phyloP scores from a whole-genome alignment of 2,113 vertebrate species.

The Lynx canadensis region DNA sequence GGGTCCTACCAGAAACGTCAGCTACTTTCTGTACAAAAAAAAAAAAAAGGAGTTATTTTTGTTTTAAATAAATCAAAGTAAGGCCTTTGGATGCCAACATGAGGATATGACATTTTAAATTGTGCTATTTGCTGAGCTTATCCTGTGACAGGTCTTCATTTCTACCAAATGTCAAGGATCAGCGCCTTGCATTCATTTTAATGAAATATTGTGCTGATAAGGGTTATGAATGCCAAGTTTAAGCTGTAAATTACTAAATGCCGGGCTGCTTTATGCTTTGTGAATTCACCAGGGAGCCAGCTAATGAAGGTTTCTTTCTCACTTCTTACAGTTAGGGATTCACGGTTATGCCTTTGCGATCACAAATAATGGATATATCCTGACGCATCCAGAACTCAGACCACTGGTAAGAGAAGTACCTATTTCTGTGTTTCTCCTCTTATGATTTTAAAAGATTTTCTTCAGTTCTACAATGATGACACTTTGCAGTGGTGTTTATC shows the following conservation, averaged over 20 bases:
- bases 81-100: conserved; percentile 7
- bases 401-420: conserved; percentile 92
- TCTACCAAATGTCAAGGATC: conserved; percentile 79
- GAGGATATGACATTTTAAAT: conserved; percentile 81
- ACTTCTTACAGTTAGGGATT: conserved; percentile 94
- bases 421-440: conserved; percentile 59
- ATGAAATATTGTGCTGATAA: conserved; percentile 75
- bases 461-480: background rate
- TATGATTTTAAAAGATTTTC: conserved; percentile 6
- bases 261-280: conserved; percentile 81
- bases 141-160: conserved; percentile 70
- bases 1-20: conserved; percentile 1
- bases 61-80: conserved; percentile 43
- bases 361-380: conserved; percentile 99
- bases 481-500: background rate
- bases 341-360: conserved; percentile 99
- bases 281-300: conserved; percentile 57
- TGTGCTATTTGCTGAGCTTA: conserved; percentile 77
- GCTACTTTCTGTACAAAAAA: background rate
- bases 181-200: conserved; percentile 74
- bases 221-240: conserved; percentile 76
- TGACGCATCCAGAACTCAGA: conserved; percentile 97
- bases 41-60: conserved; percentile 64
- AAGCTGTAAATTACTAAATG: conserved; percentile 78
- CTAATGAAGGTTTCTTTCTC: conserved; percentile 80